phyloP scores from a whole-genome alignment of 2,797 vertebrate genomes.

The Carduelis carduelis region DNA sequence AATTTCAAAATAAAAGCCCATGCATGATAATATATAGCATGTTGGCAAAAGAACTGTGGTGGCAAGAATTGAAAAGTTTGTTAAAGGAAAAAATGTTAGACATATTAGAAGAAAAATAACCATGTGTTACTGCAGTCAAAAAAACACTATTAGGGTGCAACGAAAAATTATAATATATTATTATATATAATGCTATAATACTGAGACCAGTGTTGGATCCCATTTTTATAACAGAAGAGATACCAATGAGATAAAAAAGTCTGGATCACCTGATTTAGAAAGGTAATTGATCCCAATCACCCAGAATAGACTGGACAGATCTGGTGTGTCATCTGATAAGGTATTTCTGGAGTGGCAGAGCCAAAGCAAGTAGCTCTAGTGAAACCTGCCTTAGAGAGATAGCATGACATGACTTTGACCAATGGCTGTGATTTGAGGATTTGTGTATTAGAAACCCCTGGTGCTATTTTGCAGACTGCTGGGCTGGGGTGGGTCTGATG shows the following conservation, averaged over 20 bases:
- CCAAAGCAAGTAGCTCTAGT: not conserved
- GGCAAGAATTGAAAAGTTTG: not conserved
- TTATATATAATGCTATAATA: not conserved
- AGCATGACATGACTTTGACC: not conserved
- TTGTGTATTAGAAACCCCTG: not conserved
- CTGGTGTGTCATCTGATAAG: not conserved
- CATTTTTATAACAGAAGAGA: not conserved
- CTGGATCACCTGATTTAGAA: not conserved
- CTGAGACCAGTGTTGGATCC: not conserved
- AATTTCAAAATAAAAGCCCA: not conserved
- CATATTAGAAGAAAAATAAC: not conserved
- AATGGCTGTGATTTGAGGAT: not conserved
- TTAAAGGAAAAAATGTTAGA: not conserved
- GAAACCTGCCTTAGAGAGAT: not conserved
- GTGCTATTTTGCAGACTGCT: not conserved
- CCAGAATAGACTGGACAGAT: not conserved
- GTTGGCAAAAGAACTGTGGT: not conserved
- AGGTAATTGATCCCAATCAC: not conserved
- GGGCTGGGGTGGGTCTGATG: not conserved
- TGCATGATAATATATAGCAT: not conserved
- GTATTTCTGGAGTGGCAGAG: not conserved
- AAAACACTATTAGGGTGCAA: not conserved
- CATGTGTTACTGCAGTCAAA: not conserved
- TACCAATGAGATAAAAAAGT: not conserved
- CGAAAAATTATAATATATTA: not conserved